Percentiles rank a stretch among this genome's conserved stretches.
Evolutionary conservation across 2,888 invertebrate genomes (phyloP).

Genomic region (Heliconius cydno): DNA sequence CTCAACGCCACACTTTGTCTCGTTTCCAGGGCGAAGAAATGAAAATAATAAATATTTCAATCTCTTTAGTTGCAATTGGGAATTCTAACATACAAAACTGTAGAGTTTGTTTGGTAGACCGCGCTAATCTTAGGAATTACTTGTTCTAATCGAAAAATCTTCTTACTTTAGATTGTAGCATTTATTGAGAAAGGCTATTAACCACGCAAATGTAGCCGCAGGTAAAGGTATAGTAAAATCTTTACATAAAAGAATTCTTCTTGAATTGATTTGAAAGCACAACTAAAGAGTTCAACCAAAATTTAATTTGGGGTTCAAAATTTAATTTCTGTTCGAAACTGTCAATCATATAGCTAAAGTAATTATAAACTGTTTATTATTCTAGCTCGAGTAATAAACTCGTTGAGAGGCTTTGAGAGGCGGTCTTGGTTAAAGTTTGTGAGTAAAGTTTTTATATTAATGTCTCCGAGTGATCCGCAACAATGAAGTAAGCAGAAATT

Average conservation of each 20-base stretch:
- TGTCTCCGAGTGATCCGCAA: background rate
- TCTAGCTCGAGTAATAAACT: constrained; percentile 21
- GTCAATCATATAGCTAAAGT: constrained; percentile 28
- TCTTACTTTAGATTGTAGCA: background rate
- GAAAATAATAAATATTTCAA: too few relatives aligned
- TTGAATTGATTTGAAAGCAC: background rate
- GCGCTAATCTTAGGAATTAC: background rate
- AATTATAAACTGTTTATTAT: constrained; percentile 28
- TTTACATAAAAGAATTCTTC: background rate
- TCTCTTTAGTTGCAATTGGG: too few relatives aligned
- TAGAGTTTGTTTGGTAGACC: too few relatives aligned
- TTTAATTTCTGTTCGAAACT: constrained; percentile 3
- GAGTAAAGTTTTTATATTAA: constrained; percentile 15
- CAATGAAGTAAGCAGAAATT: constrained; percentile 6
- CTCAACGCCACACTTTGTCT: too few relatives aligned
- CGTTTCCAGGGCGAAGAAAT: too few relatives aligned
- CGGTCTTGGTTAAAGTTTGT: constrained; percentile 19
- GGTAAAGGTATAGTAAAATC: background rate
- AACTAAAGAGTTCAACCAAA: constrained; percentile 5
- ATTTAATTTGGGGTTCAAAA: constrained; percentile 6
- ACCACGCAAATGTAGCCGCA: background rate
- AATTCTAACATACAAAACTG: too few relatives aligned
- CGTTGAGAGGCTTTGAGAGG: constrained; percentile 17
- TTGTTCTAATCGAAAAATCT: background rate
- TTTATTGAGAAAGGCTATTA: background rate